Evolutionary conservation across 2,888 invertebrate species (phyloP).

Genomic region (Ormyrus rosae): DNA sequence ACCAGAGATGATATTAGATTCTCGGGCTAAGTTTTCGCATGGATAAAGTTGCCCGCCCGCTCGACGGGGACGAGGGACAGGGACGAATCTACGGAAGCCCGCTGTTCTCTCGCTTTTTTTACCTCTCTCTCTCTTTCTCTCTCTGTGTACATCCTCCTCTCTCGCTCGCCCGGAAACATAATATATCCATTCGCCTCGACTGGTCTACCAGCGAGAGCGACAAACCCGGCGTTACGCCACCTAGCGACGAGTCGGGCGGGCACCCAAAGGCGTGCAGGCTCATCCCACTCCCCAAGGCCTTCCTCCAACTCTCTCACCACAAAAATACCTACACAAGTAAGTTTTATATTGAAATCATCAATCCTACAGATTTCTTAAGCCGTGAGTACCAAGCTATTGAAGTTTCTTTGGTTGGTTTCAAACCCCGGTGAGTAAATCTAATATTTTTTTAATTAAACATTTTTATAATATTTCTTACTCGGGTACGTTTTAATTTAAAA

Average conservation of each 20-base stretch:
- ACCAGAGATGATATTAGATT: slow-evolving; percentile 74
- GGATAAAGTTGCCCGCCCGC: slow-evolving; percentile 58
- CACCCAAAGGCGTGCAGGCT: no score
- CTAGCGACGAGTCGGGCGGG: no score
- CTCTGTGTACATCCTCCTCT: neutral
- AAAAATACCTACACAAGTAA: slow-evolving; percentile 74
- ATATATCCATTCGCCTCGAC: no score
- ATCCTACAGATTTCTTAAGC: slow-evolving; percentile 85
- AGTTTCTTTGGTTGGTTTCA: slow-evolving; percentile 87
- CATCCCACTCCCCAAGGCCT: no score
- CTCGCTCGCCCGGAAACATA: neutral
- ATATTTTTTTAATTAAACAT: slow-evolving; percentile 19
- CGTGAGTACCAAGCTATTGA: slow-evolving; percentile 91
- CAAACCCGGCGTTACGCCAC: no score
- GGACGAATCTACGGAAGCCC: neutral
- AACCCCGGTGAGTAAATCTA: slow-evolving; percentile 76
- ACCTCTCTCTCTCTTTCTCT: neutral
- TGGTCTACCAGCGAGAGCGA: no score
- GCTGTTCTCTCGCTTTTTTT: neutral
- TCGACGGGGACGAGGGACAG: neutral
- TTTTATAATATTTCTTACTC: neutral
- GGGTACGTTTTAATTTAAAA: slow-evolving; percentile 13
- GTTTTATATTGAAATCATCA: slow-evolving; percentile 93
- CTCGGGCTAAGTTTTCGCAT: slow-evolving; percentile 75
- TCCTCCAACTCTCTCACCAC: no score